Percentiles rank a stretch among this genome's conserved stretches.
These are phyloP conservation scores for Bryconaethiops microstoma DNA, from an alignment of 2,797 vertebrate genomes.

Conservation along the genomic window DNA sequence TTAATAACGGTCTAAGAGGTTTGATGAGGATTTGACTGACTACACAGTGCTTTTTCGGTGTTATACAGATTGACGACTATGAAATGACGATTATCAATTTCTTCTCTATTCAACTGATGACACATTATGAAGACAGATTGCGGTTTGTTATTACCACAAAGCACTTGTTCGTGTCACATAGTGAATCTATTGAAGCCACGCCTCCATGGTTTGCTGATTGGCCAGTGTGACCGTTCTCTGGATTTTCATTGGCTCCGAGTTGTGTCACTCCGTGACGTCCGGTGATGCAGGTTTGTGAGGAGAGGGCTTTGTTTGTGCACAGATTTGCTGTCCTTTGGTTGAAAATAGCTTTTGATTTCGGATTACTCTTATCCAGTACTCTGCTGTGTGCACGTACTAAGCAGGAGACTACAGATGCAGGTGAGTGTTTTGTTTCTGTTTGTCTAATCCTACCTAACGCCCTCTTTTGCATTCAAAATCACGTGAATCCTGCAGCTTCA, in stretches of 20 bases:
- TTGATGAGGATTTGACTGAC: background rate
- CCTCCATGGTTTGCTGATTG: slow-evolving; percentile 35
- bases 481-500: slow-evolving; percentile 31
- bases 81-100: background rate
- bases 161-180: background rate
- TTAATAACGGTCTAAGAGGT: background rate
- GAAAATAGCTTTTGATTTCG: slow-evolving; percentile 11
- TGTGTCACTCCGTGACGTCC: slow-evolving; percentile 15
- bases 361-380: background rate
- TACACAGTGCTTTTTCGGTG: background rate
- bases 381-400: background rate
- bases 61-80: background rate
- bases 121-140: background rate
- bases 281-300: slow-evolving; percentile 22
- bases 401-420: slow-evolving; percentile 6
- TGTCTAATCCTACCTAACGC: slow-evolving; percentile 10
- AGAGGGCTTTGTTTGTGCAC: slow-evolving; percentile 34
- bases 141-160: background rate
- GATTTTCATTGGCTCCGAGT: slow-evolving; percentile 31
- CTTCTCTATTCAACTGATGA: background rate
- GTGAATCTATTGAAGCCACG: slow-evolving; percentile 17
- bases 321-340: slow-evolving; percentile 3
- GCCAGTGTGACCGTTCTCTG: background rate
- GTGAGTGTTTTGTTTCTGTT: slow-evolving; percentile 10
- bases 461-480: slow-evolving; percentile 28